phyloP scores from a whole-genome alignment of 2,797 vertebrate genomes.

The Emys orbicularis region DNA sequence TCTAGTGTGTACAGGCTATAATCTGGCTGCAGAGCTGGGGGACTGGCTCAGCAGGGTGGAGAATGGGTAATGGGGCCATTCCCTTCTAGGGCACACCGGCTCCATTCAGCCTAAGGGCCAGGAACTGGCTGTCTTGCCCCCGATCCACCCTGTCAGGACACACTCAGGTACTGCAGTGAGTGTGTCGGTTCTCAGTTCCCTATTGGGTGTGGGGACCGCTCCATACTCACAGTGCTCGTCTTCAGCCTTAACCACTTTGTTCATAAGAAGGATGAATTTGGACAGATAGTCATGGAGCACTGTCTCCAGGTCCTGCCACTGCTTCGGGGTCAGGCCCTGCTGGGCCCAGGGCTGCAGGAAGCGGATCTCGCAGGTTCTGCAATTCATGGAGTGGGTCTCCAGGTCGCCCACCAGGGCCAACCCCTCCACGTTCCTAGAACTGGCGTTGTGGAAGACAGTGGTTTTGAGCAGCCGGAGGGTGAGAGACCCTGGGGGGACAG shows the following conservation, averaged over 20 bases:
- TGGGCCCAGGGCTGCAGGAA: background rate
- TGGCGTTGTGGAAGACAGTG: background rate
- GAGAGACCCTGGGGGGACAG: too few species aligned
- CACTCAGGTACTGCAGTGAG: too few species aligned
- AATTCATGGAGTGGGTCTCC: background rate
- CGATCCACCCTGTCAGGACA: background rate
- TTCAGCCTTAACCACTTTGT: too few species aligned
- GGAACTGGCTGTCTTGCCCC: background rate
- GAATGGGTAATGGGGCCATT: too few species aligned
- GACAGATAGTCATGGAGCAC: accelerated
- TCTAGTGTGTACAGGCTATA: too few species aligned
- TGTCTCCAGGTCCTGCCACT: background rate
- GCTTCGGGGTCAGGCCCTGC: background rate
- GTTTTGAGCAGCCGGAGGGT: background rate
- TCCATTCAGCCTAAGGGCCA: too few species aligned
- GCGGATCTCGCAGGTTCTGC: background rate
- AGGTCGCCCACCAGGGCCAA: background rate
- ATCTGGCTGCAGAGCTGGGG: too few species aligned
- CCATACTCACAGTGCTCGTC: background rate
- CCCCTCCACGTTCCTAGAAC: accelerated
- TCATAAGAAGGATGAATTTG: background rate
- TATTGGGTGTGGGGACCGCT: too few species aligned
- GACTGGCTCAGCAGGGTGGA: too few species aligned
- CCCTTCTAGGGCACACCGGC: too few species aligned
- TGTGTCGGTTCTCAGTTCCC: too few species aligned